Base-by-base conservation (phyloP, 2,888 invertebrate genomes). In the Anorthoa munda region DNA sequence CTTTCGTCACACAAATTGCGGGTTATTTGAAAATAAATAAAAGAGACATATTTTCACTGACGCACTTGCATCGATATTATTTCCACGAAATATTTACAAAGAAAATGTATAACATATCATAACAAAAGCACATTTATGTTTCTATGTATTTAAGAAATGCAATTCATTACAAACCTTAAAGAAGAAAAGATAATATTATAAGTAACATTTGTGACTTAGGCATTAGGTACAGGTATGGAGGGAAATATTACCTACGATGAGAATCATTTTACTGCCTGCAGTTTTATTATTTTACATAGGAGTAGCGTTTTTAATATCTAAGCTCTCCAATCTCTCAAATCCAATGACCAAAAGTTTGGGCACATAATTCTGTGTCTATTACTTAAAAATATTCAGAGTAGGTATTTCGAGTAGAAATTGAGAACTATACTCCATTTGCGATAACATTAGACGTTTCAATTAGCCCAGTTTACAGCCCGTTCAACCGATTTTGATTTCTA, bases 81-180 rank as follows among this genome's bases (percentile, higher is more conserved):
- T 92, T 89, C 90, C 93, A 94, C 90, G 91, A 94, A 94, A 93
- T 95, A 95, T 95, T 95, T 95, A 95, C 95, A 96, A 95, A 94
- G 93, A 93, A 94, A 89, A 92, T 92, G 90, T 93, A 88, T 93
- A 94, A 94, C 92, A 93, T 92, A 87, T 83, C 82, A 87, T 89
- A 95, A 95, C 94, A 95, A 94, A 95, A 95, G 93, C 95, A 95
- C 92, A 93, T 93, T 91, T 91, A 90, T 84, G 77, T 87, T 92
- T 90, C 89, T 92, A 92, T 89, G 87, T 89, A 90, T 87, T 92
- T 90, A 93, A 93, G 90, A 95, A 95, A 95, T 95, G 95, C 94
- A 94, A 88, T 91, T 90, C 86, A 80, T 89, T 87, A 87, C 85
- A 86, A 86, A 85, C 84, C 72, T 83, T 82, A 81, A 12, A 76